Evolutionary conservation across 2,888 invertebrate species (phyloP).

Genomic region (Tethea ocularis): DNA sequence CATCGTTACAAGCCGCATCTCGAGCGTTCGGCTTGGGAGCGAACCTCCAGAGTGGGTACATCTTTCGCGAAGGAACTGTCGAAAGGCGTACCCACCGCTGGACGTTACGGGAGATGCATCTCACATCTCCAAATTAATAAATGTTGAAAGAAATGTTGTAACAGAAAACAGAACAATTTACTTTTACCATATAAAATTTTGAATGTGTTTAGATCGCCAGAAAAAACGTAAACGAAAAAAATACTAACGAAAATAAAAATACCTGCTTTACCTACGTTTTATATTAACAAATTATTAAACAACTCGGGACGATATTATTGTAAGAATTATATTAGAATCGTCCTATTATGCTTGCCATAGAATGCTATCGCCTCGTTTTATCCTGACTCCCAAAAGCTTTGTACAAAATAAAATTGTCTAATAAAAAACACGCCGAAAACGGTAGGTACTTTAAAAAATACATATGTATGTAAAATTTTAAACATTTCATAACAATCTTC

Average conservation of each 20-base stretch:
- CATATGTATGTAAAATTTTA: neutral
- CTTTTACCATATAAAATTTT: slow-evolving; percentile 50
- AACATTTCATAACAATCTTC: slow-evolving; percentile 3
- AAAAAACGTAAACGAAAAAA: slow-evolving; percentile 70
- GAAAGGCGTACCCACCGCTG: slow-evolving; percentile 42
- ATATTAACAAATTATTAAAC: slow-evolving; percentile 79
- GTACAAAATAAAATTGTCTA: slow-evolving; percentile 11
- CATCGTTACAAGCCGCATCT: slow-evolving; percentile 40
- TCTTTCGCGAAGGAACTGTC: neutral
- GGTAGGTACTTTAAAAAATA: slow-evolving; percentile 12
- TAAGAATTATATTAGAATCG: slow-evolving; percentile 84
- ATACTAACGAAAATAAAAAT: slow-evolving; percentile 75
- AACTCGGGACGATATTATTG: slow-evolving; percentile 81
- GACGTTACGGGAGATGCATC: slow-evolving; percentile 29
- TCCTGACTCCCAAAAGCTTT: slow-evolving; percentile 9
- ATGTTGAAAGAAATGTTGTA: slow-evolving; percentile 45
- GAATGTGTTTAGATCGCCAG: slow-evolving; percentile 60
- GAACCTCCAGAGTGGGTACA: slow-evolving; percentile 24
- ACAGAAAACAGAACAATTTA: slow-evolving; percentile 57
- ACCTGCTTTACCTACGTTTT: slow-evolving; percentile 70
- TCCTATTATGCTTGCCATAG: slow-evolving; percentile 65
- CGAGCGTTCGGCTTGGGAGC: slow-evolving; percentile 25
- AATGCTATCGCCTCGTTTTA: slow-evolving; percentile 56
- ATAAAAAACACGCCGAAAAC: slow-evolving; percentile 25
- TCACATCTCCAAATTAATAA: slow-evolving; percentile 38